Base-by-base conservation (phyloP, 2,113 vertebrate species). In the Paradoxurus hermaphroditus region DNA sequence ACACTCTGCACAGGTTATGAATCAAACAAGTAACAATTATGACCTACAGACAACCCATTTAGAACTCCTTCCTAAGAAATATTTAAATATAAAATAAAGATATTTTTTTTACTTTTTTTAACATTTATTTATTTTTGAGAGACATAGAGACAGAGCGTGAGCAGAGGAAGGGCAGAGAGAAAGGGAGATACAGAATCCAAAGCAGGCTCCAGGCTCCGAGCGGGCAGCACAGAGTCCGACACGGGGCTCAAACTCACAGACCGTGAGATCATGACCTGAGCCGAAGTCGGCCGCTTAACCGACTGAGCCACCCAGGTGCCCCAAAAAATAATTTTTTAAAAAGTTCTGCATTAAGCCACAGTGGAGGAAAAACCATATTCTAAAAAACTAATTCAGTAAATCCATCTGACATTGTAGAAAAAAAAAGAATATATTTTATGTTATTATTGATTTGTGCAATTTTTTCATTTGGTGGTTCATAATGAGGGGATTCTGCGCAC, bases 381-480 rank as follows among this genome's bases (percentile, higher is more conserved):
- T 73, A 70, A 92, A 90, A 83, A n/a, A 19, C 21, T 73, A 88
- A 95, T 62, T 93, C 86, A 87, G 56, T 31, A 89, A 19, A 86
- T 67, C 3, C 39, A 89, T 39, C n/a, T 95, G 67, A 59, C 27
- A 63, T 18, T 85, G 27, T 46, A 85, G n/a, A 39, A 63, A 70
- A 63, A 70, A 90, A 68, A 72, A 36, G 3, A 89, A 14, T 25
- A 72, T 10, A 82, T 36, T 65, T 68, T 82, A 46, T 79, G 46
- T 86, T 86, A 41, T 65, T 92, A 90, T 49, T 90, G 29, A 86
- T 84, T 94, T 86, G n/a, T 23, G 85, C 4, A 63, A 82, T 53
- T 92, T 92, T 87, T 97, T 96, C 86, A 92, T 59, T 95, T 73
- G 85, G 27, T 78, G 39, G 34, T 63, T 91, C 75, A 86, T 31